Base-by-base conservation (phyloP, 2,888 invertebrate genomes). In the Autographa gamma region DNA sequence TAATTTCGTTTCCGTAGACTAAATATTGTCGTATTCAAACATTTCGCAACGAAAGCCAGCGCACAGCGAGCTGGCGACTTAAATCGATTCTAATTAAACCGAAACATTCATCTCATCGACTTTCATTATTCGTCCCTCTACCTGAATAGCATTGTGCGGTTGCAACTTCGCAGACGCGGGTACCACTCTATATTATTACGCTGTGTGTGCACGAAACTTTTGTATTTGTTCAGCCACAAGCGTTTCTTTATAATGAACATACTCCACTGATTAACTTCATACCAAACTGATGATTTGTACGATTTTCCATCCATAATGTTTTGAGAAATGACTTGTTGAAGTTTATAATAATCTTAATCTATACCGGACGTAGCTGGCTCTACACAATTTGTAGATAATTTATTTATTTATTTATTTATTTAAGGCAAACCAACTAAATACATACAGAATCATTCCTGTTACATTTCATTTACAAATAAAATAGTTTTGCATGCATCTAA, bases 51-150 rank as follows among this genome's bases (percentile, higher is more conserved):
- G 54, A 66, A 66, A 63, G 18, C 63, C 54, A 52, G 58, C 25
- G 38, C 80, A 74, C 82, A 85, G 74, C 74, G 77, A 82, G 77
- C 84, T 80, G 85, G 84, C 83, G 85, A 88, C 86, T 89, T 90
- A 87, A 89, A 91, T 91, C 89, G 86, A 89, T 92, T 91, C 88
- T 89, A 90, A 92, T 92, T 91, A 89, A 89, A 83, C 85, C 88
- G 85, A 89, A 91, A 91, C 90, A 92, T 92, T 90, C 86, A 88
- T 92, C 90, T 88, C 89, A 90, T 91, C 88, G 88, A 91, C 88
- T 92, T 90, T 90, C 90, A 91, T 93, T 89, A 90, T 84, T 75
- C 87, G 88, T 87, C 87, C 90, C 89, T 90, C 87, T 88, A 89
- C 89, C 89, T 91, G 90, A 89, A 89, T 86, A 87, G 81, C 86